Conservation (phyloP, 2,113 vertebrate genomes). For the Gobiocypris rarus region DNA sequence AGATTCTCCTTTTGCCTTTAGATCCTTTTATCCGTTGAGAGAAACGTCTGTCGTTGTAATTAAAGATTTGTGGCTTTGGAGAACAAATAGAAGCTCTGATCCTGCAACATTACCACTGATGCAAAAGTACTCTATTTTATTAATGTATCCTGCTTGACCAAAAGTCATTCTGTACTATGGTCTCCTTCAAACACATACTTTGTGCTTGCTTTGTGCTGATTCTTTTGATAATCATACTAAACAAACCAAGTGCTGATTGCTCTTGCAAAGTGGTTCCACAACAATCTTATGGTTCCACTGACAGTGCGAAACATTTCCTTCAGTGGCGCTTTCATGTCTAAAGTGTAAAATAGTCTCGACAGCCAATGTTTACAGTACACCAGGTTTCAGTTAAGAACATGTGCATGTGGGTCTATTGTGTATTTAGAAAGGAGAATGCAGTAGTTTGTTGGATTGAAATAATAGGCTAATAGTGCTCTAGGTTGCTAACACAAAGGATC, state of each 20-base stretch:
- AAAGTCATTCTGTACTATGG: not conserved
- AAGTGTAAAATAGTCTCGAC: conserved; percentile 37
- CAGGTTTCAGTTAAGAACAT: not conserved
- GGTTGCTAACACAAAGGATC: conserved; percentile 16
- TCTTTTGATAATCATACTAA: not conserved
- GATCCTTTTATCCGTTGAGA: conserved; percentile 43
- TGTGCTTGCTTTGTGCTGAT: not conserved
- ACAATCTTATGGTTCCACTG: not conserved
- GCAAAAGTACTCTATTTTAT: not conserved
- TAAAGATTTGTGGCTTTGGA: conserved; percentile 33
- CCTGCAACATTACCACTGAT: not conserved
- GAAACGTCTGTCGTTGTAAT: conserved; percentile 31
- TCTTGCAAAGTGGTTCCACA: not conserved
- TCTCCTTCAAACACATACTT: not conserved
- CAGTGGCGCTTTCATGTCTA: not conserved
- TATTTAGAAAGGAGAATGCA: conserved; percentile 15
- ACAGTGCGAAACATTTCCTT: not conserved
- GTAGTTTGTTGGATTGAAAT: not conserved
- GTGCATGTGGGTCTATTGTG: conserved; percentile 40
- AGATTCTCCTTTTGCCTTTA: conserved; percentile 28
- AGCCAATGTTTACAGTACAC: conserved; percentile 25
- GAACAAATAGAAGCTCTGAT: not conserved
- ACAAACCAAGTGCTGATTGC: not conserved
- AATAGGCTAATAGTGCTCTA: not conserved
- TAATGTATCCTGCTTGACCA: not conserved